Conservation (phyloP, 1,140 invertebrate genomes). For the Pollicipes pollicipes region DNA sequence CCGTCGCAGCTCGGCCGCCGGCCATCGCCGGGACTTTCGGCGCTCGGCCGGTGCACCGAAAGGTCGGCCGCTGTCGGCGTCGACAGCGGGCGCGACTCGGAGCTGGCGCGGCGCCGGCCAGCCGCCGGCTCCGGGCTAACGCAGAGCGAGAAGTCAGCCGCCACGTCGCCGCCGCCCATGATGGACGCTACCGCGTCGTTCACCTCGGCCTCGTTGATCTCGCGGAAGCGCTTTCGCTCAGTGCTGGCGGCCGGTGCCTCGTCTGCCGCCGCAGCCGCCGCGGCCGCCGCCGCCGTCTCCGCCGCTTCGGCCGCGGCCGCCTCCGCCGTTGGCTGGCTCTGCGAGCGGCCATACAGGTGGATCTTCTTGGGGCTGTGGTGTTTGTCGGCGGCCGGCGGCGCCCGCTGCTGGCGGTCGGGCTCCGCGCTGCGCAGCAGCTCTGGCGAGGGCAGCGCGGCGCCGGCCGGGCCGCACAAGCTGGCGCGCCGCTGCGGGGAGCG, state of each 20-base stretch:
- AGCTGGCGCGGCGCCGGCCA: not conserved
- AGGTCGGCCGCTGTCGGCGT: not conserved
- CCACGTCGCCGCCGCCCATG: not conserved
- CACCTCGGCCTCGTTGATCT: constrained; percentile 3
- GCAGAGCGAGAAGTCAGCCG: not conserved
- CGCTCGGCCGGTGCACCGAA: not conserved
- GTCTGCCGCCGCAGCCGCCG: not conserved
- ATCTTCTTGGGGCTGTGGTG: constrained; percentile 1
- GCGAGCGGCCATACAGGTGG: not conserved
- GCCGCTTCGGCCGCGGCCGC: no score
- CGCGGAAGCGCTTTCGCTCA: not conserved
- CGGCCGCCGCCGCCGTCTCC: no score
- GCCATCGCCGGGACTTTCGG: not conserved
- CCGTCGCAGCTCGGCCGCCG: no score
- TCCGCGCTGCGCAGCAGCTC: not conserved
- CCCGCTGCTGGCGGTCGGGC: no score
- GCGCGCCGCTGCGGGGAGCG: not conserved
- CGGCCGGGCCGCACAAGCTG: not conserved
- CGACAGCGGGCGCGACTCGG: not conserved
- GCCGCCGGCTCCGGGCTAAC: not conserved
- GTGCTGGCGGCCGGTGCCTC: not conserved
- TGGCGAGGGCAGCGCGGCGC: not conserved
- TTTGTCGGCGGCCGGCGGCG: not conserved
- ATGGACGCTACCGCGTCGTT: not conserved
- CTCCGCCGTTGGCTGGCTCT: not conserved